Conservation (phyloP, 2,888 invertebrate genomes). For the Endotricha flammealis region DNA sequence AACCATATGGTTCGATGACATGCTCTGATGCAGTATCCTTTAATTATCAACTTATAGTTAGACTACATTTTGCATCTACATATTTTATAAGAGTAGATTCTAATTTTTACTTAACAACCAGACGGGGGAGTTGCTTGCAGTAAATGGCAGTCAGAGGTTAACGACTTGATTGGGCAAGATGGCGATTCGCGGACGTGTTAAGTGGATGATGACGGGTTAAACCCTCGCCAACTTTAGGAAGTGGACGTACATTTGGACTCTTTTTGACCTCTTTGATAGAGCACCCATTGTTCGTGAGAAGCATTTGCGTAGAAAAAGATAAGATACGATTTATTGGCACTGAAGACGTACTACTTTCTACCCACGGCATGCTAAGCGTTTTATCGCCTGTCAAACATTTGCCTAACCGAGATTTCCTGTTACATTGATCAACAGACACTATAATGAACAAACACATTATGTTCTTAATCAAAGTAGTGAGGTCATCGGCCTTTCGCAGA, state of each 20-base stretch:
- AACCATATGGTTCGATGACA: background rate
- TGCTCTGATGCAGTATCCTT: background rate
- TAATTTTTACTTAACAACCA: background rate
- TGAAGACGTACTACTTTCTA: slow-evolving; percentile 48
- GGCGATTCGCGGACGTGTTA: slow-evolving; percentile 66
- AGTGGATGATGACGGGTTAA: slow-evolving; percentile 65
- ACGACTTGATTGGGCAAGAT: slow-evolving; percentile 69
- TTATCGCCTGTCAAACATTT: slow-evolving; percentile 63
- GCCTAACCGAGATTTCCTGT: slow-evolving; percentile 55
- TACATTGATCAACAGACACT: slow-evolving; percentile 27
- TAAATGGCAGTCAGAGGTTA: slow-evolving; percentile 46
- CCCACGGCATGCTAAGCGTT: slow-evolving; percentile 37
- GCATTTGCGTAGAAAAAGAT: slow-evolving; percentile 37
- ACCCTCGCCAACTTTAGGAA: slow-evolving; percentile 39
- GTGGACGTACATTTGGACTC: slow-evolving; percentile 13
- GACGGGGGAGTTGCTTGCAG: background rate
- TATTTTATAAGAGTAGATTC: background rate
- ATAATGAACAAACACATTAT: slow-evolving; percentile 31
- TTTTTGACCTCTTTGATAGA: slow-evolving; percentile 10
- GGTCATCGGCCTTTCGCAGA: slow-evolving; percentile 24
- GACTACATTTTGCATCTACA: background rate
- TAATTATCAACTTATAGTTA: background rate
- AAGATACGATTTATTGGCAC: slow-evolving; percentile 48
- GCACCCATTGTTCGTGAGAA: slow-evolving; percentile 30
- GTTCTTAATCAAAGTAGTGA: slow-evolving; percentile 23